Evolutionary conservation across 2,797 vertebrate species (phyloP).

Genomic region (Jordanella pulchra): DNA sequence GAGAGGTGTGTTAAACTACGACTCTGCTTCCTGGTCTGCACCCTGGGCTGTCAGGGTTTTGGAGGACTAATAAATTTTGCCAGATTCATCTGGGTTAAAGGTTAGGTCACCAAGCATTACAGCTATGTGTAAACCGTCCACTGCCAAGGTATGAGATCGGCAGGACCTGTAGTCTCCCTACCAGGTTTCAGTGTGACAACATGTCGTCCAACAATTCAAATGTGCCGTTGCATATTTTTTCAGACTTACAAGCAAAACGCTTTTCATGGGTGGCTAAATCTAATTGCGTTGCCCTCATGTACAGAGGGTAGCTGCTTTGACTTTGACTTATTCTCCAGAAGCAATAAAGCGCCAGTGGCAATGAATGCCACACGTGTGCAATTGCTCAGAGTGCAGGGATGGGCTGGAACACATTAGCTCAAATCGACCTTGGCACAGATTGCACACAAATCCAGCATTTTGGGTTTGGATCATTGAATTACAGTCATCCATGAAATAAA

Average conservation of each 20-base stretch:
- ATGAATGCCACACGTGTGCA: conserved; percentile 34
- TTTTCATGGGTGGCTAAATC: conserved; percentile 74
- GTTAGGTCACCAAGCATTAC: neutral
- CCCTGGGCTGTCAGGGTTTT: no score
- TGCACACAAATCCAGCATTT: conserved; percentile 31
- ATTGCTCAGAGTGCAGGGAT: conserved; percentile 59
- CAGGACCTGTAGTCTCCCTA: conserved; percentile 2
- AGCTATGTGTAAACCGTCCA: neutral
- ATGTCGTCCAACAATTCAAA: conserved; percentile 60
- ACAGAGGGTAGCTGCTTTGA: conserved; percentile 64
- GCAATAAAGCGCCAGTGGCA: conserved; percentile 43
- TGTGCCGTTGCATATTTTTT: conserved; percentile 49
- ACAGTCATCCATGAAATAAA: conserved; percentile 28
- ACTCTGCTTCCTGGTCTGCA: no score
- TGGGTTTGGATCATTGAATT: conserved; percentile 53
- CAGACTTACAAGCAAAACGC: conserved; percentile 62
- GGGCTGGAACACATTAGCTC: conserved; percentile 59
- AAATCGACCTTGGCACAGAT: conserved; percentile 60
- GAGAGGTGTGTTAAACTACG: no score
- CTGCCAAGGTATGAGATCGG: no score
- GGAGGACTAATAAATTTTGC: no score
- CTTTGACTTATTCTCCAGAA: conserved; percentile 67
- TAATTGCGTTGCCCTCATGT: conserved; percentile 67
- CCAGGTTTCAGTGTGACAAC: conserved; percentile 24
- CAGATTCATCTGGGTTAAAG: neutral